Conservation (phyloP, 53 echinoderm and acorn worm species). For the Luidia sarsii region DNA sequence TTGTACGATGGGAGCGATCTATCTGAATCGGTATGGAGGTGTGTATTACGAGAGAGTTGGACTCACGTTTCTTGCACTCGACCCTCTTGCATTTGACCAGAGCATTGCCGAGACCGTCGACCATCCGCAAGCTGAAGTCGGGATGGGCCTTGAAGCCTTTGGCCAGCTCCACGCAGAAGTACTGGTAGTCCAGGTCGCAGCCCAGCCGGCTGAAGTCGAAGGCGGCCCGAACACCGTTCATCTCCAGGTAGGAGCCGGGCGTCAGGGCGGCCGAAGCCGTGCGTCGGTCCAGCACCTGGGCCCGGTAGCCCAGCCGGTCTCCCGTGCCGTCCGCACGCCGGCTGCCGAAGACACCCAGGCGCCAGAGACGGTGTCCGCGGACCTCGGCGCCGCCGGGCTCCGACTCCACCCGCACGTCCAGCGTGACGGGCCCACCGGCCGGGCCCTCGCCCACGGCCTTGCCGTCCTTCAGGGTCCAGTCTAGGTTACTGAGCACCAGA, state of each 20-base stretch:
- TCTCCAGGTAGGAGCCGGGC: constrained; percentile 58
- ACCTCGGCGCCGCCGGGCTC: constrained; percentile 56
- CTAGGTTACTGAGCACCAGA: constrained; percentile 69
- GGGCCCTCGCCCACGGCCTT: constrained; percentile 45
- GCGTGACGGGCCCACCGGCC: constrained; percentile 18
- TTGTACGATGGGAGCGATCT: too few relatives aligned
- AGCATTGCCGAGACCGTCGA: not conserved
- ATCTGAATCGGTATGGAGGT: too few relatives aligned
- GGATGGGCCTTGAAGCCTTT: constrained; percentile 80
- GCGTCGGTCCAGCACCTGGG: constrained; percentile 66
- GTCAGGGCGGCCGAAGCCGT: constrained; percentile 40
- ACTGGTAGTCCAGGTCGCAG: constrained; percentile 75
- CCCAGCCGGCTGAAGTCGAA: constrained; percentile 83
- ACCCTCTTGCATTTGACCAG: constrained; percentile 50
- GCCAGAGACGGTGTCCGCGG: constrained; percentile 77
- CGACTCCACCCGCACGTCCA: constrained; percentile 38
- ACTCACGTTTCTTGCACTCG: constrained; percentile 55
- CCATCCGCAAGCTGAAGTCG: constrained; percentile 70
- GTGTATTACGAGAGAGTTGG: too few relatives aligned
- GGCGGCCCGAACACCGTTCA: constrained; percentile 46
- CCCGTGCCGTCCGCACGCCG: constrained; percentile 63
- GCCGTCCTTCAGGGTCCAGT: constrained; percentile 60
- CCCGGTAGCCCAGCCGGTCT: constrained; percentile 65
- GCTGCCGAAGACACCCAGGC: constrained; percentile 84
- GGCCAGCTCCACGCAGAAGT: constrained; percentile 88